A percentile compares a stretch with the other conserved stretches of the same genome.
Conservation (phyloP, 2,888 invertebrate species). For the Prosopocoilus inquinatus region DNA sequence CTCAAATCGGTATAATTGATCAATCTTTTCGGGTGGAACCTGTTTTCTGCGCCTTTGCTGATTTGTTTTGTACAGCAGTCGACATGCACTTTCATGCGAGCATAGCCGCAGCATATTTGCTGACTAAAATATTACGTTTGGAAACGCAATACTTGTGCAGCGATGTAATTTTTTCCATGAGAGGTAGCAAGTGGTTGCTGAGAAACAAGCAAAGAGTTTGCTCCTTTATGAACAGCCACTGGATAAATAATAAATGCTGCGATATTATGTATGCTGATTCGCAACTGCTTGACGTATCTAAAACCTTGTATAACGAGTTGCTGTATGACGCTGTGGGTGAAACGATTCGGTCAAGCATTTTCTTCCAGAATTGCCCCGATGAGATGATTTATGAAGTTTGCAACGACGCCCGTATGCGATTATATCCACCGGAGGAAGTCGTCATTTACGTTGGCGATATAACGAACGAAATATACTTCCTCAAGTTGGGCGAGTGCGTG, state of each 20-base stretch:
- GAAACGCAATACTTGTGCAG: not conserved
- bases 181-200: not conserved
- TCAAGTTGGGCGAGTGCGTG: conserved; percentile 10
- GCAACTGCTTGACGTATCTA: conserved; percentile 11
- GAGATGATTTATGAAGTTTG: conserved; percentile 17
- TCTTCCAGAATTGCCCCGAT: conserved; percentile 17
- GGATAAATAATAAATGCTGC: conserved; percentile 17
- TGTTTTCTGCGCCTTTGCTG: too few species aligned
- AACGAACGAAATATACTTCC: conserved; percentile 11
- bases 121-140: too few species aligned
- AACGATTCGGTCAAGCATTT: conserved; percentile 5
- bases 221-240: conserved; percentile 20
- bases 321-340: conserved; percentile 9
- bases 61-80: too few species aligned
- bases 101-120: too few species aligned
- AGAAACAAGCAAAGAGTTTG: conserved; percentile 2
- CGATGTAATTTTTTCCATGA: not conserved
- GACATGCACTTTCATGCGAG: not conserved
- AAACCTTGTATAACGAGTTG: conserved; percentile 8
- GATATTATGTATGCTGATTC: conserved; percentile 9
- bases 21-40: too few species aligned
- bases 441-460: conserved; percentile 21
- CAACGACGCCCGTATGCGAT: not conserved
- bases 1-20: conserved; percentile 5
- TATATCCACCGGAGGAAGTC: conserved; percentile 22